Evolutionary conservation across 2,888 invertebrate species (phyloP).

Genomic region (Folsomia manolachei): DNA sequence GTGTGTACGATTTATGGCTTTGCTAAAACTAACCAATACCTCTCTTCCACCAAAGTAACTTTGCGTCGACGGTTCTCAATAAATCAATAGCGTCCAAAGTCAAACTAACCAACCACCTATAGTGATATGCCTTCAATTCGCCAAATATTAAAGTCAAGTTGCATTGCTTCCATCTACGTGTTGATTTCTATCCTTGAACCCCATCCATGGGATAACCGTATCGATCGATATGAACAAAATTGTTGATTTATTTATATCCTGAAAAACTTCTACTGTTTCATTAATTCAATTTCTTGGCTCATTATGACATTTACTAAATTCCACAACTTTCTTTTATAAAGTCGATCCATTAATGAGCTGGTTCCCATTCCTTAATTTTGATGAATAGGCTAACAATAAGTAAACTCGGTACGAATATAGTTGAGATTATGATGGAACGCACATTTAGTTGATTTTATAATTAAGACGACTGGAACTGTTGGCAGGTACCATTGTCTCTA

Average conservation of each 20-base stretch:
- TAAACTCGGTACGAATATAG: too few species aligned
- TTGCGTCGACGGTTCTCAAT: slow-evolving; percentile 40
- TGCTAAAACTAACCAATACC: slow-evolving; percentile 40
- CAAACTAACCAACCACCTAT: slow-evolving; percentile 1
- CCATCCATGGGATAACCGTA: too few species aligned
- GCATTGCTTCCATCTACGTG: background rate
- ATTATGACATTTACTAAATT: too few species aligned
- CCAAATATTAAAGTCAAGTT: too few species aligned
- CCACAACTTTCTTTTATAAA: too few species aligned
- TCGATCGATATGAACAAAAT: background rate
- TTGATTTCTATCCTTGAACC: background rate
- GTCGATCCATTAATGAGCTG: too few species aligned
- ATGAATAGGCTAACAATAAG: too few species aligned
- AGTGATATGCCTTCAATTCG: too few species aligned
- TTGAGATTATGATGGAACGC: too few species aligned
- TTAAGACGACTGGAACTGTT: too few species aligned
- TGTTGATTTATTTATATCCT: background rate
- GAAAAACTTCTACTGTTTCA: background rate
- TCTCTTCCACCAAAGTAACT: slow-evolving; percentile 22
- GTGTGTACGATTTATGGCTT: slow-evolving; percentile 5
- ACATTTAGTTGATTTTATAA: too few species aligned
- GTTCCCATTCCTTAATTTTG: background rate
- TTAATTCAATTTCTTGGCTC: background rate
- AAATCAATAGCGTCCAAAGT: slow-evolving; percentile 38
- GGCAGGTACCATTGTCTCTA: too few species aligned